Conservation (phyloP, 2,888 invertebrate genomes). For the Trissolcus japonicus region DNA sequence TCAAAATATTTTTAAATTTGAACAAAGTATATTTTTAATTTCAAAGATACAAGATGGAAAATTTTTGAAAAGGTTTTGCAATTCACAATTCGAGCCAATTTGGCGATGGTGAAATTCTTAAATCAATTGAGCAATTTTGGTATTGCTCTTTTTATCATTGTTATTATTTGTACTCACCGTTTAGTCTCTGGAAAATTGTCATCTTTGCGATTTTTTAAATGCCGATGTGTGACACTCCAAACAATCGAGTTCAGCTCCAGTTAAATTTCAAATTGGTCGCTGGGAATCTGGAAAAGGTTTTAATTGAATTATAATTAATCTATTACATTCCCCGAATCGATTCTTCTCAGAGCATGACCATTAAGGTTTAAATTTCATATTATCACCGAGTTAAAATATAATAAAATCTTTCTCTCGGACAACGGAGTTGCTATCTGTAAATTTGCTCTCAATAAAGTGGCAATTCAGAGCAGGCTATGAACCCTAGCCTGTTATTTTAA, state of each 20-base stretch:
- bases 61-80: no score
- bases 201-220: constrained; percentile 5
- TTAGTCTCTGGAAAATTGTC: constrained; percentile 14
- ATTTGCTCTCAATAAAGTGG: constrained; percentile 31
- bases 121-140: not conserved
- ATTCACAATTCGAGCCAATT: no score
- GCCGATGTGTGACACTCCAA: not conserved
- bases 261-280: constrained; percentile 3
- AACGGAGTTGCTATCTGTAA: constrained; percentile 15
- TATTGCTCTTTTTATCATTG: not conserved
- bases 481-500: constrained; percentile 25
- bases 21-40: no score
- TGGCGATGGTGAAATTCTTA: not conserved
- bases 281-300: constrained; percentile 8
- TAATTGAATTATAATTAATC: no score
- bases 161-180: constrained; percentile 7
- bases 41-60: no score
- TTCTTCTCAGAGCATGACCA: not conserved
- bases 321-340: no score
- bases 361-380: not conserved
- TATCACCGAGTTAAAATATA: constrained; percentile 6
- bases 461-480: constrained; percentile 34
- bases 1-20: no score
- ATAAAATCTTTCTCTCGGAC: constrained; percentile 1
- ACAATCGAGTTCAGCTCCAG: not conserved